Conservation (phyloP, 2,797 vertebrate genomes). For the Spinus pinus region DNA sequence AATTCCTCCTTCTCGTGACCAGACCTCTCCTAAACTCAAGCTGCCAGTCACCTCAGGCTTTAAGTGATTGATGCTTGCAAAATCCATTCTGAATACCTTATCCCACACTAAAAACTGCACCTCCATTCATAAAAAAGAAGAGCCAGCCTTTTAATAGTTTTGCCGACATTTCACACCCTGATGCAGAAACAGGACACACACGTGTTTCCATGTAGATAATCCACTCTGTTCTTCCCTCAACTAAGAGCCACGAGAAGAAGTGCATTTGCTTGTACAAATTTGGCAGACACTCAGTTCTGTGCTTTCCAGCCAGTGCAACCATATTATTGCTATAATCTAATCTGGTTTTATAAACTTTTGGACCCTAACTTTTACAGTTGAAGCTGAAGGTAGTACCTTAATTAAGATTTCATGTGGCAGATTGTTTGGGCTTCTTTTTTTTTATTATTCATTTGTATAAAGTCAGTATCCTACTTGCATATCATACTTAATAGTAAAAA, state of each 20-base stretch:
- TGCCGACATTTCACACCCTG: not conserved
- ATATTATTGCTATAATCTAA: not conserved
- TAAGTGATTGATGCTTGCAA: not conserved
- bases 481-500: conserved; percentile 9
- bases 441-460: not conserved
- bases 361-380: not conserved
- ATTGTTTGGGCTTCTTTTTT: not conserved
- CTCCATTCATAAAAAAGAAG: not conserved
- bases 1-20: not conserved
- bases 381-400: not conserved
- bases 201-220: not conserved
- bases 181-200: not conserved
- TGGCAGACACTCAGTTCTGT: not conserved
- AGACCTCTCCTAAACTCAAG: not conserved
- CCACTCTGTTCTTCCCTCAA: not conserved
- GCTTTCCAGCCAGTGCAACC: not conserved
- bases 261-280: not conserved
- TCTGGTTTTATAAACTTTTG: not conserved
- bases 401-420: not conserved
- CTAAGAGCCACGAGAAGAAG: not conserved
- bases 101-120: not conserved
- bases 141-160: not conserved
- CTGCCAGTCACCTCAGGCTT: not conserved
- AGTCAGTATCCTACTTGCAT: not conserved
- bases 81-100: not conserved